phyloP scores from a whole-genome alignment of 2,797 vertebrate genomes.

The Hippoglossus hippoglossus region DNA sequence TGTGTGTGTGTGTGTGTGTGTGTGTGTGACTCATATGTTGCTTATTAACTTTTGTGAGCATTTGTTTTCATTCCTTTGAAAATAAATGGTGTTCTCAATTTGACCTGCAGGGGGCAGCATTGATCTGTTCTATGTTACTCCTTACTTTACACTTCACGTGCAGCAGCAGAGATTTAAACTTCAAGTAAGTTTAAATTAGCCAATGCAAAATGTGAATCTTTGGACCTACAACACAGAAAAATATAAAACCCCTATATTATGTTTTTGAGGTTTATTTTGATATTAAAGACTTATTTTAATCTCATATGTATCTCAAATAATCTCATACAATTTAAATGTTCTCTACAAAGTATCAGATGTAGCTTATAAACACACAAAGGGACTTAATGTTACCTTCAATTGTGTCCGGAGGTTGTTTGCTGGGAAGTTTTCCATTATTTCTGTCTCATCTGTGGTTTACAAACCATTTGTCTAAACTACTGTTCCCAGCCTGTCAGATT shows the following conservation, averaged over 20 bases:
- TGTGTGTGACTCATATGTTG: no score
- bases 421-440: not conserved
- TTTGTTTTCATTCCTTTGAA: not conserved
- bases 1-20: not conserved
- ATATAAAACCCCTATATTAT: no score
- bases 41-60: not conserved
- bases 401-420: not conserved
- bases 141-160: not conserved
- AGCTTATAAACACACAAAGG: no score
- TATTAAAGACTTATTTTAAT: no score
- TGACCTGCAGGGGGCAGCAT: constrained; percentile 60
- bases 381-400: not conserved
- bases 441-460: constrained; percentile 1
- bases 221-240: no score
- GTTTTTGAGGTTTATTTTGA: no score
- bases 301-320: no score
- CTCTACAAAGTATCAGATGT: no score
- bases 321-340: no score
- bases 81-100: not conserved
- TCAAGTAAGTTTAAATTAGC: no score
- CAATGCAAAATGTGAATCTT: no score
- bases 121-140: not conserved
- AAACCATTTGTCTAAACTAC: not conserved
- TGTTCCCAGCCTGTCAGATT: not conserved
- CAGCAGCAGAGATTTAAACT: constrained; percentile 6